These are phyloP conservation scores for Aplysina aerophoba DNA, from an alignment of 37 sponge, comb jelly and placozoan species.

Conservation along the genomic window DNA sequence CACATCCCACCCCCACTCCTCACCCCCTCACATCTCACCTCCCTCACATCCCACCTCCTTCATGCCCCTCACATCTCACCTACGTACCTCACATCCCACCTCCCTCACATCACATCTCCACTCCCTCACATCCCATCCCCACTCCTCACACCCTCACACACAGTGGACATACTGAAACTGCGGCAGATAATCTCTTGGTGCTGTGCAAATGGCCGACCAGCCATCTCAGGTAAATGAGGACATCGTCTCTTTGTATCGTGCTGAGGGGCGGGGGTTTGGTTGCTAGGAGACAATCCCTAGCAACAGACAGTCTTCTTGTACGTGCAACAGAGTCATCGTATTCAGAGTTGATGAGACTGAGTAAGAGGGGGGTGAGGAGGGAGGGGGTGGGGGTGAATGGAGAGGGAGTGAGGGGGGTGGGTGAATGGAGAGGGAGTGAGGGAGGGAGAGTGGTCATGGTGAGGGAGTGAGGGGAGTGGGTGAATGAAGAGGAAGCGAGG, in stretches of 20 bases:
- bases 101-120: too few species aligned
- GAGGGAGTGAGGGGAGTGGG: too few species aligned
- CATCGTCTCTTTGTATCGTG: slow-evolving; percentile 54
- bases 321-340: slow-evolving; percentile 60
- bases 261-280: slow-evolving; percentile 23
- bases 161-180: slow-evolving; percentile 47
- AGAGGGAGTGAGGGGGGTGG: neutral
- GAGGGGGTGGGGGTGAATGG: neutral
- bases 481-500: too few species aligned
- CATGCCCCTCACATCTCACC: too few species aligned
- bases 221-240: slow-evolving; percentile 65
- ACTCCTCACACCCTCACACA: neutral
- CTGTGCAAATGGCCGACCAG: slow-evolving; percentile 48
- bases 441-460: too few species aligned
- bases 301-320: slow-evolving; percentile 41
- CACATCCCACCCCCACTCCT: too few species aligned
- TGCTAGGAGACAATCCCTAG: slow-evolving; percentile 30
- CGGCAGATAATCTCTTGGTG: slow-evolving; percentile 30
- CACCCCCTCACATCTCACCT: too few species aligned
- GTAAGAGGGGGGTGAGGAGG: neutral
- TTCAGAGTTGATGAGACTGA: slow-evolving; percentile 50
- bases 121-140: too few species aligned
- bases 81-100: too few species aligned
- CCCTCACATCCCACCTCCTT: too few species aligned
- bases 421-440: too few species aligned